A percentile compares a stretch with the other conserved stretches of the same genome.
Conservation (phyloP, 2,113 vertebrate genomes). For the Chascanopsetta lugubris region DNA sequence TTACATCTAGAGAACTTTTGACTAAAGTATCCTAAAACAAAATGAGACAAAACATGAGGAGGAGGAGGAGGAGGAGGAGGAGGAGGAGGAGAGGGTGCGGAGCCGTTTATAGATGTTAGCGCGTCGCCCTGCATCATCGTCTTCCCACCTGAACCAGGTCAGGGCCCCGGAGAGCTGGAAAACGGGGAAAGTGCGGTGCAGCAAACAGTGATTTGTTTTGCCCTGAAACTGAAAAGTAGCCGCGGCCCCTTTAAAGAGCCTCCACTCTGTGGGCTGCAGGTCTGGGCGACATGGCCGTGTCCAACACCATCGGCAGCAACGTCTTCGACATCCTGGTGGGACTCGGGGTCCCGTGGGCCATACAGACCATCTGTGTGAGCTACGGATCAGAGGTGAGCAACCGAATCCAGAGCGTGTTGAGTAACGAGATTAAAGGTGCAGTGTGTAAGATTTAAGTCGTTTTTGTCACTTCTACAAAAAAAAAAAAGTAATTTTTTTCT, state of each 20-base stretch:
- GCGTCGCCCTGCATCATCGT: neutral
- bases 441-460: too few species aligned
- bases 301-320: slow-evolving; percentile 96
- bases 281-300: slow-evolving; percentile 97
- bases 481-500: too few species aligned
- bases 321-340: slow-evolving; percentile 98
- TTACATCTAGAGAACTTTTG: too few species aligned
- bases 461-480: too few species aligned
- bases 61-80: neutral
- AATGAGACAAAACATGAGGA: too few species aligned
- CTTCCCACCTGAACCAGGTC: slow-evolving; percentile 20
- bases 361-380: slow-evolving; percentile 91
- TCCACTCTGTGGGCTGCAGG: too few species aligned
- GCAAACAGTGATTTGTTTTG: neutral
- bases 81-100: slow-evolving; percentile 8
- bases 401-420: neutral
- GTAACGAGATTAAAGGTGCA: too few species aligned
- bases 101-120: slow-evolving; percentile 17
- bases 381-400: slow-evolving; percentile 86
- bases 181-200: slow-evolving; percentile 10
- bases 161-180: slow-evolving; percentile 4
- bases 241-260: too few species aligned
- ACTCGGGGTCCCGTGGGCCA: slow-evolving; percentile 92
- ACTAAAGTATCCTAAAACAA: too few species aligned
- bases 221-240: too few species aligned